Percentiles rank a stretch among this genome's conserved stretches.
phyloP scores from a whole-genome alignment of 2,888 invertebrate species.

The Cataglyphis albicans region DNA sequence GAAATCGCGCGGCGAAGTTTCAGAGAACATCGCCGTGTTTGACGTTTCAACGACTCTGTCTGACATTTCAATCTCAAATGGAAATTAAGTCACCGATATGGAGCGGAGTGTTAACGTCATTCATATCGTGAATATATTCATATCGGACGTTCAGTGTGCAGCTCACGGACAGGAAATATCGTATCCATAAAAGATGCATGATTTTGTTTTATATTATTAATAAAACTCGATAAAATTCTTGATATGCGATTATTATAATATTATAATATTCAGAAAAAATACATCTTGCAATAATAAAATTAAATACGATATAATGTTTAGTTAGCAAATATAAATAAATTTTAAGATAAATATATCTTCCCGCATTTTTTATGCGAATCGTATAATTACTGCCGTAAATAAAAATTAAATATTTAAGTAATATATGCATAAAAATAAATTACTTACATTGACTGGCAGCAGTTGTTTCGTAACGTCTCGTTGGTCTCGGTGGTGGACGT shows the following conservation, averaged over 20 bases:
- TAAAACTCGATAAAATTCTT: neutral
- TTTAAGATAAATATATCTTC: neutral
- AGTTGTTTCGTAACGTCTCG: slow-evolving; percentile 81
- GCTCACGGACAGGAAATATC: neutral
- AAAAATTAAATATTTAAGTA: neutral
- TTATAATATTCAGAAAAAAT: neutral
- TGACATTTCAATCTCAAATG: slow-evolving; percentile 53
- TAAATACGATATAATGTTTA: neutral
- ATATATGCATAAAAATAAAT: neutral
- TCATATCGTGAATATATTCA: slow-evolving; percentile 49
- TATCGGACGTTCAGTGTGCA: slow-evolving; percentile 32
- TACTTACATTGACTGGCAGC: slow-evolving; percentile 81
- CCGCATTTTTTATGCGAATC: too few species aligned
- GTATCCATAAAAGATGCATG: neutral
- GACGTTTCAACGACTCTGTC: slow-evolving; percentile 35
- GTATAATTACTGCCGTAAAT: neutral
- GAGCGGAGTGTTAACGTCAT: slow-evolving; percentile 31
- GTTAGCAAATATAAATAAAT: neutral
- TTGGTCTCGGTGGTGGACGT: slow-evolving; percentile 83
- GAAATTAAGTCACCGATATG: slow-evolving; percentile 54
- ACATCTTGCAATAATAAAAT: neutral
- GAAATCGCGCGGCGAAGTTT: slow-evolving; percentile 15
- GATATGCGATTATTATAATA: neutral
- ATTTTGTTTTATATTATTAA: neutral
- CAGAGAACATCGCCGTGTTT: slow-evolving; percentile 50